Evolutionary conservation across 2,113 vertebrate species (phyloP).

Genomic region (Pavo muticus): DNA sequence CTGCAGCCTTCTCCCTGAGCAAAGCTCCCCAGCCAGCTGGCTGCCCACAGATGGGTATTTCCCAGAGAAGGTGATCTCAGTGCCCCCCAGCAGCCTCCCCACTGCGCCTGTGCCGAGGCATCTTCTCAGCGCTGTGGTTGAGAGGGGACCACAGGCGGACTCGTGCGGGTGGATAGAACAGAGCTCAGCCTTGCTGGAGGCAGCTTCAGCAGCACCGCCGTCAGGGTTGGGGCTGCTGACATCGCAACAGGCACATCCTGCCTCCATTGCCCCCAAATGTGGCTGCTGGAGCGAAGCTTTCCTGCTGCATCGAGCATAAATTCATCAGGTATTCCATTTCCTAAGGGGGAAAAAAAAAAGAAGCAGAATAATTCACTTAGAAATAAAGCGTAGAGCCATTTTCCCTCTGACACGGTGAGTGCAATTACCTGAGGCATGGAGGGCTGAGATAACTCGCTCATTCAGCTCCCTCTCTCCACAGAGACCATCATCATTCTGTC

Average conservation of each 20-base stretch:
- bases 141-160: not conserved
- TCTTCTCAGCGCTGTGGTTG: not conserved
- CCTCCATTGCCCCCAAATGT: rapidly evolving
- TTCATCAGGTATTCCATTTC: slow-evolving; percentile 48
- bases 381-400: slow-evolving; percentile 23
- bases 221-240: rapidly evolving
- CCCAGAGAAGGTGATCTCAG: not conserved
- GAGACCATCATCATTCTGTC: slow-evolving; percentile 45
- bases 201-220: rapidly evolving
- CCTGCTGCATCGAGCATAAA: slow-evolving; percentile 24
- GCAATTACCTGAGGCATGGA: slow-evolving; percentile 40
- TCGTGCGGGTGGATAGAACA: not conserved
- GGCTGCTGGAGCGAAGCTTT: not conserved
- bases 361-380: slow-evolving; percentile 18
- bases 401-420: slow-evolving; percentile 10
- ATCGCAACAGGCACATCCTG: rapidly evolving
- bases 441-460: slow-evolving; percentile 48
- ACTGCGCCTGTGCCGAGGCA: rapidly evolving
- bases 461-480: not conserved
- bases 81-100: not conserved
- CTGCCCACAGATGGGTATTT: not conserved
- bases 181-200: not conserved
- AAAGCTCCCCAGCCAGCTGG: rapidly evolving
- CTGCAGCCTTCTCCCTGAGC: not conserved
- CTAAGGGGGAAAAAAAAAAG: not conserved